phyloP scores from a whole-genome alignment of 2,113 vertebrate species.

The Brachyhypopomus occidentalis region DNA sequence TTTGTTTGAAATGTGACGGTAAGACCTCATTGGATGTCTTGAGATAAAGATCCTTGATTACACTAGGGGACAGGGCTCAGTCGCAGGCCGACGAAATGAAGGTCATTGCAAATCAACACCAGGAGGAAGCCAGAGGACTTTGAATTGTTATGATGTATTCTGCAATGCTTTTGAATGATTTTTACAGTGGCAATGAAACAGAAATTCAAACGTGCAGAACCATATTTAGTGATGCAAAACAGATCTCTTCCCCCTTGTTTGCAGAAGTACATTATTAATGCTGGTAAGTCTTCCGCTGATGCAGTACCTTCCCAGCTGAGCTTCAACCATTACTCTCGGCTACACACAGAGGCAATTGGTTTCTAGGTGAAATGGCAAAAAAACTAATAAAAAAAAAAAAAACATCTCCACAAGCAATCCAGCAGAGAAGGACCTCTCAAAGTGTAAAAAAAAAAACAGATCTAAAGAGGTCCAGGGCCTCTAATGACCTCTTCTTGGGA shows the following conservation, averaged over 20 bases:
- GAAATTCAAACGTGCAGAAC: background rate
- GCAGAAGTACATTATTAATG: conserved; percentile 33
- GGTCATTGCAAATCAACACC: background rate
- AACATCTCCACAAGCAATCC: conserved; percentile 53
- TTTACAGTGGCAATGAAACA: background rate
- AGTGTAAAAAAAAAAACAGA: conserved; percentile 47
- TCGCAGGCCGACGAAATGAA: background rate
- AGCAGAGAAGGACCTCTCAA: conserved; percentile 47
- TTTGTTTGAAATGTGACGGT: background rate
- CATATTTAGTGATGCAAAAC: background rate
- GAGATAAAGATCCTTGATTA: background rate
- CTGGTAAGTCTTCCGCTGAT: conserved; percentile 61
- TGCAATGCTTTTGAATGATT: background rate
- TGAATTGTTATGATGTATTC: background rate
- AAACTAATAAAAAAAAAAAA: conserved; percentile 67
- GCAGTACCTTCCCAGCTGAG: conserved; percentile 62
- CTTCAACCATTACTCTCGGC: conserved; percentile 56
- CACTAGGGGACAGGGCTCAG: background rate
- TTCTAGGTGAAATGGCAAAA: conserved; percentile 58
- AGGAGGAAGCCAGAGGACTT: background rate
- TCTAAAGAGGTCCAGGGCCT: conserved; percentile 51
- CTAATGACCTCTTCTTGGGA: conserved; percentile 58
- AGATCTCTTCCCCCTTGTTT: conserved; percentile 11
- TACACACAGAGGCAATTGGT: conserved; percentile 57
- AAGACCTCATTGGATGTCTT: background rate